Conservation (phyloP, 2,888 invertebrate species). For the Blera fallax region DNA sequence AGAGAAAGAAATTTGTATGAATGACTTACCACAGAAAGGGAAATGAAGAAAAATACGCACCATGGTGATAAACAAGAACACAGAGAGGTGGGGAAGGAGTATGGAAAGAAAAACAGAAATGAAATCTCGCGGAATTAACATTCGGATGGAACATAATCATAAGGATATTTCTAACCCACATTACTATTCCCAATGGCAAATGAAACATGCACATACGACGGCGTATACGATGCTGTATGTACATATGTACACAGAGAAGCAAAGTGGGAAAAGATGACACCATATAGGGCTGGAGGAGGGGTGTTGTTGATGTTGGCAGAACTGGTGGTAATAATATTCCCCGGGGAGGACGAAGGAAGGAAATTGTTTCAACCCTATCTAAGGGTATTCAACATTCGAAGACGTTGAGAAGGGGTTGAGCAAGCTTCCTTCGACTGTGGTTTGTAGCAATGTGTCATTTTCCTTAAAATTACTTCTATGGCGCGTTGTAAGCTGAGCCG, state of each 20-base stretch:
- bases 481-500: too few species aligned
- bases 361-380: not conserved
- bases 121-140: conserved; percentile 71
- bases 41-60: conserved; percentile 23
- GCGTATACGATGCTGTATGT: too few species aligned
- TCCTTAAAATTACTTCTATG: not conserved
- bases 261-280: not conserved
- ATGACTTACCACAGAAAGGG: not conserved
- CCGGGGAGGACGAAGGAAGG: not conserved
- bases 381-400: not conserved
- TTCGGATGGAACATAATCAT: conserved; percentile 69
- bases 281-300: not conserved
- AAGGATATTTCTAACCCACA: conserved; percentile 69
- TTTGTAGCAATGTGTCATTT: conserved; percentile 20
- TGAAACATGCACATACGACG: conserved; percentile 1
- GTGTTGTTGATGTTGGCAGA: not conserved
- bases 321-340: not conserved
- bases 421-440: not conserved
- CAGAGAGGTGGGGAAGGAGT: not conserved
- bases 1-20: not conserved
- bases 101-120: conserved; percentile 29
- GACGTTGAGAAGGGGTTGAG: conserved; percentile 11
- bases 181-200: conserved; percentile 56
- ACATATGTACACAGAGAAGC: not conserved
- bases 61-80: not conserved